Evolutionary conservation across 2,113 vertebrate genomes (phyloP).

Genomic region (Panthera tigris): DNA sequence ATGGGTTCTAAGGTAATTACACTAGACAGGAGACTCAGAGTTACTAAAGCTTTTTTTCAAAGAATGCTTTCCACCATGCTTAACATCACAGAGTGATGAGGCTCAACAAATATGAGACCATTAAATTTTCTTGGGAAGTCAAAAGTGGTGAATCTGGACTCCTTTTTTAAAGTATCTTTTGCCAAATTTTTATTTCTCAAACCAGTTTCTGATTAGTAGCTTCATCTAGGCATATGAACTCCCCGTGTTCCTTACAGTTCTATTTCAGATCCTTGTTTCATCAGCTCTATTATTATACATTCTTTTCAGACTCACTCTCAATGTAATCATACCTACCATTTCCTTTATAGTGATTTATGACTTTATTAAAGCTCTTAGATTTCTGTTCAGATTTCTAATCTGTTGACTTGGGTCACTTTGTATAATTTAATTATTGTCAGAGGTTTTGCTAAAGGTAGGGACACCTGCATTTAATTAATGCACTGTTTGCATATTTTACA

Average conservation of each 20-base stretch:
- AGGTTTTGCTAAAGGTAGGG: conserved; percentile 58
- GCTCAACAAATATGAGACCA: neutral
- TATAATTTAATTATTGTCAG: conserved; percentile 66
- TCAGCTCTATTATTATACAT: conserved; percentile 52
- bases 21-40: neutral
- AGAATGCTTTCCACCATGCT: neutral
- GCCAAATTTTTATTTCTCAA: neutral
- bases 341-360: conserved; percentile 67
- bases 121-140: conserved; percentile 28
- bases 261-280: conserved; percentile 53
- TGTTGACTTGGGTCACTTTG: conserved; percentile 67
- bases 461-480: conserved; percentile 74
- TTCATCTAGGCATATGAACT: neutral
- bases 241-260: neutral
- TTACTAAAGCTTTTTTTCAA: neutral
- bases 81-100: neutral
- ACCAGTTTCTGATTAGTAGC: neutral
- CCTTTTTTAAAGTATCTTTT: neutral
- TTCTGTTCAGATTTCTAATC: conserved; percentile 75
- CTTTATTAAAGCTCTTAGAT: conserved; percentile 75
- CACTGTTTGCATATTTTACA: conserved; percentile 68
- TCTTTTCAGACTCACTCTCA: conserved; percentile 47
- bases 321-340: conserved; percentile 53
- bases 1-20: neutral
- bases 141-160: neutral